Evolutionary conservation across 2,888 invertebrate genomes (phyloP).

Genomic region (Limenitis camilla): DNA sequence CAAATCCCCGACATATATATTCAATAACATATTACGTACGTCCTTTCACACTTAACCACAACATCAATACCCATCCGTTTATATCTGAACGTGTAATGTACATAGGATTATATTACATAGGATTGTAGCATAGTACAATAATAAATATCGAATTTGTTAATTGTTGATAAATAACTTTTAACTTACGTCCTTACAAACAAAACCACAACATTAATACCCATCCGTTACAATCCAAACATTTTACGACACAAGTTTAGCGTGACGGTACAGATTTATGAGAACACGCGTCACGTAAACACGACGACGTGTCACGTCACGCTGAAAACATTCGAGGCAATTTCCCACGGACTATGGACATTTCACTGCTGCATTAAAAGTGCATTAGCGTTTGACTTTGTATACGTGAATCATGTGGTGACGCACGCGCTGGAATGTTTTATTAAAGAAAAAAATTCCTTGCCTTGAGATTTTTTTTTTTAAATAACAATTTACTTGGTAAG

Average conservation of each 20-base stretch:
- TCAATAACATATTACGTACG: too few relatives aligned
- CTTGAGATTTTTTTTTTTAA: too few relatives aligned
- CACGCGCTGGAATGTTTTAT: background rate
- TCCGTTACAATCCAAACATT: constrained; percentile 5
- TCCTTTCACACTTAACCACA: too few relatives aligned
- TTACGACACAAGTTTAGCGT: constrained; percentile 5
- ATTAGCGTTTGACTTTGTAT: constrained; percentile 12
- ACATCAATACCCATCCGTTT: too few relatives aligned
- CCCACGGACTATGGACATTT: background rate
- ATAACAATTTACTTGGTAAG: too few relatives aligned
- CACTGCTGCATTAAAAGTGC: constrained; percentile 12
- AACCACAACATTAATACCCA: background rate
- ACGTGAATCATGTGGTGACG: constrained; percentile 7
- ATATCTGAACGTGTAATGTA: too few relatives aligned
- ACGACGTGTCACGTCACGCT: constrained; percentile 7
- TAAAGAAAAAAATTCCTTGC: background rate
- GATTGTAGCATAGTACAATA: too few relatives aligned
- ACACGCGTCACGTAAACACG: background rate
- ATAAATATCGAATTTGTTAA: background rate
- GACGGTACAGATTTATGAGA: constrained; percentile 9
- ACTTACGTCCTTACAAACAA: background rate
- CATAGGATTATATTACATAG: too few relatives aligned
- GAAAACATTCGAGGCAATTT: constrained; percentile 5
- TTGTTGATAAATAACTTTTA: background rate
- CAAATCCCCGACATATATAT: too few relatives aligned